These are phyloP conservation scores for Scomber japonicus DNA, from an alignment of 2,113 vertebrate species.

Conservation along the genomic window DNA sequence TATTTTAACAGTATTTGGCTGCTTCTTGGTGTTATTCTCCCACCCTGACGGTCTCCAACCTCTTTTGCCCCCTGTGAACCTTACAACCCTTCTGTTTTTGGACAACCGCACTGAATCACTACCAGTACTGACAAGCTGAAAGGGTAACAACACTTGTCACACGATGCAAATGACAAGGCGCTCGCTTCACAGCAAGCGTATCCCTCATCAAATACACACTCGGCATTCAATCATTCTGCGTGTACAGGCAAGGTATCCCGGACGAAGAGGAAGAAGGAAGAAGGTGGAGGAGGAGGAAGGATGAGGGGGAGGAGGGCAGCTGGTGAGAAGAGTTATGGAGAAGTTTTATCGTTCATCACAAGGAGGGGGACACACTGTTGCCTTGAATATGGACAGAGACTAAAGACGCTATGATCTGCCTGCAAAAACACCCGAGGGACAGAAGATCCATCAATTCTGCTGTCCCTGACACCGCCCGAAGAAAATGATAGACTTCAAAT, in stretches of 20 bases:
- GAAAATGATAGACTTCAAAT: slow-evolving; percentile 40
- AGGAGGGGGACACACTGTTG: slow-evolving; percentile 44
- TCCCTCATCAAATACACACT: slow-evolving; percentile 39
- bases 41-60: background rate
- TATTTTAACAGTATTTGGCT: no score
- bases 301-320: background rate
- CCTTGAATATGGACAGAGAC: slow-evolving; percentile 80
- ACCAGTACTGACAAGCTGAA: slow-evolving; percentile 4
- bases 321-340: slow-evolving; percentile 63
- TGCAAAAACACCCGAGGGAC: slow-evolving; percentile 56
- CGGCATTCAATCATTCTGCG: slow-evolving; percentile 53
- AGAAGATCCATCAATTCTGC: slow-evolving; percentile 59
- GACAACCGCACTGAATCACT: slow-evolving; percentile 11
- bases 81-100: slow-evolving; percentile 37
- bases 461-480: slow-evolving; percentile 46
- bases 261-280: slow-evolving; percentile 11
- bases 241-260: slow-evolving; percentile 43
- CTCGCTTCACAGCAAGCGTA: slow-evolving; percentile 28
- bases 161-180: slow-evolving; percentile 15
- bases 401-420: slow-evolving; percentile 73
- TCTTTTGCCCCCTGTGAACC: slow-evolving; percentile 65
- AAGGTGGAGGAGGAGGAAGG: slow-evolving; percentile 9
- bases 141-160: slow-evolving; percentile 20
- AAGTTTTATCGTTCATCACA: slow-evolving; percentile 66
- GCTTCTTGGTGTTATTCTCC: background rate